Percentiles rank a stretch among this genome's conserved stretches.
These are phyloP conservation scores for Tetrao urogallus DNA, from an alignment of 2,113 vertebrate species.

Conservation along the genomic window DNA sequence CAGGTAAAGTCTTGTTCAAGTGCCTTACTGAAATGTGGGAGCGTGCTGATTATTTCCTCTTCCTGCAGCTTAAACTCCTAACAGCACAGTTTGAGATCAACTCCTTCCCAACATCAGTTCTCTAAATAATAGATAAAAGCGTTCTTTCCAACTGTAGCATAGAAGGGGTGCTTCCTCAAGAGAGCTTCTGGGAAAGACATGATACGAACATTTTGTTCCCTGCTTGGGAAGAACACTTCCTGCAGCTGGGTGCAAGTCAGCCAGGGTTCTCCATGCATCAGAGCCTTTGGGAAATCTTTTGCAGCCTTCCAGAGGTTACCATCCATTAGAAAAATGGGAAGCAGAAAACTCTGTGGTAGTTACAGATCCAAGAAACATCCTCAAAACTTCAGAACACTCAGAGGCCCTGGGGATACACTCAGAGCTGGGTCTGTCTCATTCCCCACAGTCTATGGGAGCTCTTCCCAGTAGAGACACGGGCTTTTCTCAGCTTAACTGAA, in stretches of 20 bases:
- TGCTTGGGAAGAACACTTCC: background rate
- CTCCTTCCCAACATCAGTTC: background rate
- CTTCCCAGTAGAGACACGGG: rapidly evolving
- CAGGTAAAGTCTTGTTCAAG: background rate
- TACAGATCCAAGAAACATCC: background rate
- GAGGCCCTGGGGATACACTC: background rate
- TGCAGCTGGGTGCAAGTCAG: background rate
- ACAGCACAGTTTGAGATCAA: background rate
- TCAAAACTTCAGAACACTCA: background rate
- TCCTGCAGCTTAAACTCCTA: background rate
- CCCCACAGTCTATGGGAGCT: background rate
- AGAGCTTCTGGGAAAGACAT: background rate
- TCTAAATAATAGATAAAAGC: background rate
- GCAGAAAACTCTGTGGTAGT: background rate
- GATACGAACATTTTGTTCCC: background rate
- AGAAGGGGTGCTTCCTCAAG: background rate
- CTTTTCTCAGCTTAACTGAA: background rate
- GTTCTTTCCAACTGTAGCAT: background rate
- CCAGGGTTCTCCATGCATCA: background rate
- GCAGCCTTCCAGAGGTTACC: background rate
- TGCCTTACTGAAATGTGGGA: background rate
- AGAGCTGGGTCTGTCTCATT: background rate
- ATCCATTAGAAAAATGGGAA: background rate
- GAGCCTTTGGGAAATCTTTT: background rate
- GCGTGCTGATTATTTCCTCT: background rate